These are phyloP conservation scores for Morone chrysops DNA, from an alignment of 2,113 vertebrate species.

Conservation along the genomic window DNA sequence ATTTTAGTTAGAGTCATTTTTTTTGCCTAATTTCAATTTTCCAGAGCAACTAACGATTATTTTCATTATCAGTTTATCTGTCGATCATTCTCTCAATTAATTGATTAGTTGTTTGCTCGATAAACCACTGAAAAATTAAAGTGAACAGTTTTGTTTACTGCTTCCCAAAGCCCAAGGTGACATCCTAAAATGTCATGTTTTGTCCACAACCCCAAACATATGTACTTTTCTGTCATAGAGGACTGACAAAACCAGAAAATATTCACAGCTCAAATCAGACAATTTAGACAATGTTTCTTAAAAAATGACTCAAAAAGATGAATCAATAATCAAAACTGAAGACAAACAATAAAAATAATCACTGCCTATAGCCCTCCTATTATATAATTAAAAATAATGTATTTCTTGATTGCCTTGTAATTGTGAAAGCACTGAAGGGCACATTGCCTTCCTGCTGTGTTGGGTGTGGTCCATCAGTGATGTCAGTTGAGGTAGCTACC, in stretches of 20 bases:
- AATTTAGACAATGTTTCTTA: neutral
- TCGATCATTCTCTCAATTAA: no score
- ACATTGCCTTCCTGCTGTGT: neutral
- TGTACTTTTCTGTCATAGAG: neutral
- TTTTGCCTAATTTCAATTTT: neutral
- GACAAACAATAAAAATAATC: neutral
- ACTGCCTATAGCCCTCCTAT: neutral
- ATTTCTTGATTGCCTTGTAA: neutral
- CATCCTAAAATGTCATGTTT: neutral
- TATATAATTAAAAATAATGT: no score
- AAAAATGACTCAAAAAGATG: no score
- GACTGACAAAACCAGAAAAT: neutral
- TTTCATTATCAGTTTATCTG: neutral
- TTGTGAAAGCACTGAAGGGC: neutral
- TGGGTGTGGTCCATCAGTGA: conserved; percentile 62
- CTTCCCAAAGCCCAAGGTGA: neutral
- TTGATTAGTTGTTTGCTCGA: no score
- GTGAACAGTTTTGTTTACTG: no score
- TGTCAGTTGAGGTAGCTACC: conserved; percentile 33
- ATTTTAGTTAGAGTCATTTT: conserved; percentile 8
- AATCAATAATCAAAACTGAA: no score
- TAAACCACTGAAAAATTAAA: no score
- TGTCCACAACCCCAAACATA: neutral
- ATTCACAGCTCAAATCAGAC: neutral
- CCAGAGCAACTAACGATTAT: neutral